phyloP scores from a whole-genome alignment of 2,797 vertebrate species.

The Silurus aristotelis region DNA sequence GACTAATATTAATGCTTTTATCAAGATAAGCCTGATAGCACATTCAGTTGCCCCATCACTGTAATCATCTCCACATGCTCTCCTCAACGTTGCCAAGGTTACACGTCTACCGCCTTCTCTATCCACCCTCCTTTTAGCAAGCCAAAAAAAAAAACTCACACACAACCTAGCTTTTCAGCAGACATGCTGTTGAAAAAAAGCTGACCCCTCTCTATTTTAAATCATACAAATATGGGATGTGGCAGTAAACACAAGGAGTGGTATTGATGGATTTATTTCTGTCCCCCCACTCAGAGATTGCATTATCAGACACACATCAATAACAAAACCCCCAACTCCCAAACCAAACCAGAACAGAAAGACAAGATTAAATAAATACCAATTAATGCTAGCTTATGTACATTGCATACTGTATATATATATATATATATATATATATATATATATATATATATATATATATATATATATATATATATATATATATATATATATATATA shows the following conservation, averaged over 20 bases:
- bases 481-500: not conserved
- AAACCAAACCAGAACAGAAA: not conserved
- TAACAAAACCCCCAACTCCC: not conserved
- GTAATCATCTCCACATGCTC: constrained; percentile 46
- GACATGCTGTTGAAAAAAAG: not conserved
- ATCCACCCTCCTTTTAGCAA: not conserved
- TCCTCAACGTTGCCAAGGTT: constrained; percentile 38
- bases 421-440: not conserved
- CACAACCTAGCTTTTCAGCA: constrained; percentile 2
- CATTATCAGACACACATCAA: constrained; percentile 14
- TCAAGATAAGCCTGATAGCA: not conserved
- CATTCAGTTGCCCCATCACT: not conserved
- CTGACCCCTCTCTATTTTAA: constrained; percentile 28
- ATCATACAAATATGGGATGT: constrained; percentile 3
- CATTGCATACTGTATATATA: not conserved
- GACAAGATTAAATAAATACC: not conserved
- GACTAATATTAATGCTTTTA: constrained; percentile 8
- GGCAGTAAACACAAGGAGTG: constrained; percentile 8
- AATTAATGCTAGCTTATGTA: not conserved
- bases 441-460: not conserved
- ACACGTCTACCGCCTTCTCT: constrained; percentile 34
- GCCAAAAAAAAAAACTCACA: not conserved
- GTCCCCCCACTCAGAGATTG: constrained; percentile 12
- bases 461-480: not conserved
- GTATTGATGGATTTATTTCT: constrained; percentile 44